Evolutionary conservation across 2,888 invertebrate genomes (phyloP).

Genomic region (Spialia ferax): DNA sequence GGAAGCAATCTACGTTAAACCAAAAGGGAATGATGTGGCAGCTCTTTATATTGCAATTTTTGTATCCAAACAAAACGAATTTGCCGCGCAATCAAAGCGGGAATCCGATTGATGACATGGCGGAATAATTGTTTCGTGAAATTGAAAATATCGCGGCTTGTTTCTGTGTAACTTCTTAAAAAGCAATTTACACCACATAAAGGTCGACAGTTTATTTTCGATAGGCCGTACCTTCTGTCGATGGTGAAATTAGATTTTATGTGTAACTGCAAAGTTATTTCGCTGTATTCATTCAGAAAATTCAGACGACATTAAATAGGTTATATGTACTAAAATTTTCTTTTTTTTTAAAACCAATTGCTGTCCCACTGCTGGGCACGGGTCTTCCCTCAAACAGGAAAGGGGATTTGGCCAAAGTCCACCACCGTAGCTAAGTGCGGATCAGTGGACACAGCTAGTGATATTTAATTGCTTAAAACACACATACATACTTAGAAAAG

Average conservation of each 20-base stretch:
- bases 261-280: conserved; percentile 1
- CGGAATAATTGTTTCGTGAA: conserved; percentile 86
- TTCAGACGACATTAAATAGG: too few relatives aligned
- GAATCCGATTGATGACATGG: conserved; percentile 86
- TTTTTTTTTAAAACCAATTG: too few relatives aligned
- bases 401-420: too few relatives aligned
- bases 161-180: conserved; percentile 72
- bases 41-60: conserved; percentile 87
- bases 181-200: conserved; percentile 46
- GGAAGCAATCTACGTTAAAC: conserved; percentile 85
- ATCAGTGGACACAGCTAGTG: too few relatives aligned
- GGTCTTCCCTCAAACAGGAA: too few relatives aligned
- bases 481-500: too few relatives aligned
- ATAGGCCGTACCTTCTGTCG: conserved; percentile 10
- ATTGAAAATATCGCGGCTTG: conserved; percentile 80
- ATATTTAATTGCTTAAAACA: too few relatives aligned
- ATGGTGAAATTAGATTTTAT: conserved; percentile 29
- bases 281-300: not conserved
- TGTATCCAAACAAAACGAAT: conserved; percentile 87
- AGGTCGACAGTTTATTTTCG: conserved; percentile 35
- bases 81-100: conserved; percentile 86
- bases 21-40: conserved; percentile 86
- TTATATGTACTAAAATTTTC: too few relatives aligned
- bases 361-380: too few relatives aligned
- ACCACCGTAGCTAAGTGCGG: too few relatives aligned